Base-by-base conservation (phyloP, 2,113 vertebrate species). In the Pseudopodoces humilis region DNA sequence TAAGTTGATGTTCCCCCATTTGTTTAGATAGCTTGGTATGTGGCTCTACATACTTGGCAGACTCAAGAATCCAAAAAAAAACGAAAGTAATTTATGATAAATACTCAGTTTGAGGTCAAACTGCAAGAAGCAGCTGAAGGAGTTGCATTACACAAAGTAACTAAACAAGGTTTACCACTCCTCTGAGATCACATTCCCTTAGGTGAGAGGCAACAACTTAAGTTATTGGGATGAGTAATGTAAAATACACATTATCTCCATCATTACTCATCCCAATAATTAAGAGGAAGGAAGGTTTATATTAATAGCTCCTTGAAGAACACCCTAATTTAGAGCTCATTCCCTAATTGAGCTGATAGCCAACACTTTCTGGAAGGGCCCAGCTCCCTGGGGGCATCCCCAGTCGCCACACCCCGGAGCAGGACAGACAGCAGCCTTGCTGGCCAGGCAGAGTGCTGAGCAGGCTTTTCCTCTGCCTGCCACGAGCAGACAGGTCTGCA, bases 401-500 rank as follows among this genome's bases (percentile, higher is more conserved):
- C 41, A 69, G 77, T 93, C 88, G 46, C n/a, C 72, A 35, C 78
- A 74, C 82, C 85, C 37, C 82, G 71, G 83, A 56, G 68, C 39
- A 50, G 72, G 53, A 90, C 44, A 83, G 95, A 75, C 88, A 96
- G 60, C 82, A 43, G 84, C 56, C 58, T 56, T 56, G 96, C 91
- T 70, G 96, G 88, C 55, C 95, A 47, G 19, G 95, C 77, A 93
- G 70, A 97, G 84, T 87, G 97, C 98, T 97, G 98, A 98, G 90
- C 95, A 95, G 95, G 93, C 94, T 82, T 91, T 98, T 98, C 97
- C 97, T 25, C 19, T 0, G 76, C 4, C 76, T 65, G 68, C 68
- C 68, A n/a, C 39, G 55, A 60, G 79, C 87, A 90, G 55, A 55
- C 87, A 27, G 97, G 97, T 97, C 93, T 96, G 96, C 92, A 97